Conservation (phyloP, 37 sponge, comb jelly and placozoan species). For the Bolinopsis microptera region DNA sequence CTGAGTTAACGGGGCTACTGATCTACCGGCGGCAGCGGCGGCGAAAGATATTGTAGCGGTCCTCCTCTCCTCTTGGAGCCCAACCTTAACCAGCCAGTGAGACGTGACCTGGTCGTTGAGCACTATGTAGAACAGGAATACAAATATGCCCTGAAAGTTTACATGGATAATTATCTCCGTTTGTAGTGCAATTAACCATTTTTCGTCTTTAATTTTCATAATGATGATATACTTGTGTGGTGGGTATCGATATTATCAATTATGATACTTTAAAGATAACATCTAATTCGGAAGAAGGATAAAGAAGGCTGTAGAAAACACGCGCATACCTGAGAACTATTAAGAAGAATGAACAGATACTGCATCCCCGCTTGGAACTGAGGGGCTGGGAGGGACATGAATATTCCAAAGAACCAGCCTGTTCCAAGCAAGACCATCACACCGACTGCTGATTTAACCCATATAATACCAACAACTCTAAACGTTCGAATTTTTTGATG, state of each 20-base stretch:
- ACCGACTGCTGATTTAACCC: conserved; percentile 51
- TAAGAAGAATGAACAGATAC: conserved; percentile 58
- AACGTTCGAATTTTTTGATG: too few relatives aligned
- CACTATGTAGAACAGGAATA: conserved; percentile 62
- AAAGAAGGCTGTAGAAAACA: too few relatives aligned
- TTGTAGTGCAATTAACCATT: too few relatives aligned
- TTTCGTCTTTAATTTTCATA: too few relatives aligned
- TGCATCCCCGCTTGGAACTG: conserved; percentile 47
- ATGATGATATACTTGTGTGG: too few relatives aligned
- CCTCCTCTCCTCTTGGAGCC: conserved; percentile 47
- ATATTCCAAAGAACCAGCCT: conserved; percentile 61
- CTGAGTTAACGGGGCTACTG: not conserved
- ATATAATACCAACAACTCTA: too few relatives aligned
- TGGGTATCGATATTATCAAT: too few relatives aligned
- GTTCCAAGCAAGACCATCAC: conserved; percentile 64
- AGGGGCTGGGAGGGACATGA: conserved; percentile 37
- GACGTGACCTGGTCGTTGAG: conserved; percentile 53
- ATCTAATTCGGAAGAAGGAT: too few relatives aligned
- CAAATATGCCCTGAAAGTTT: conserved; percentile 59
- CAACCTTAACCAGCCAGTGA: conserved; percentile 55
- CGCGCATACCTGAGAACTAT: conserved; percentile 37
- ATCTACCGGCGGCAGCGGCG: not conserved
- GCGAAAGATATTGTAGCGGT: not conserved
- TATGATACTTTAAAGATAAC: too few relatives aligned
- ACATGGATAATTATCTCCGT: not conserved